Base-by-base conservation (phyloP, 2,888 invertebrate genomes). In the Philereme transversata region DNA sequence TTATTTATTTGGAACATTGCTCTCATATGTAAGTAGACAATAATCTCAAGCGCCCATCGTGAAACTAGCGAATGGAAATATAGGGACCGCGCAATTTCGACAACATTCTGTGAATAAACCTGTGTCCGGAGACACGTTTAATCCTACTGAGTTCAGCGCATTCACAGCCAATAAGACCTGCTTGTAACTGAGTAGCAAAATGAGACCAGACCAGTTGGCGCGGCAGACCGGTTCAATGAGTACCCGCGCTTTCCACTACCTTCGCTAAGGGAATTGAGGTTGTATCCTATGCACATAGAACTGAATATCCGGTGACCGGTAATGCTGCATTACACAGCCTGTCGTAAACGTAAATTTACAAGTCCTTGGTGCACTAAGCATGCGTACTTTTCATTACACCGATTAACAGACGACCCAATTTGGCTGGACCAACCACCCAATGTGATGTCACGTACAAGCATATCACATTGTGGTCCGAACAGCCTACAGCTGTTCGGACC, bases 191-290 rank as follows among this genome's bases (percentile, higher is more conserved):
- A 35, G 34, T 48, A 34, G 9, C 45, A 75, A 77, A 77, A 75
- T 67, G 69, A 68, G 62, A 64, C 64, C 73, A 83, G 86, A 84
- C 86, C 84, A 85, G 86, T 85, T 76, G 84, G 73, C 86, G 83
- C 77, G 67, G 34, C 44, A 54, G 75, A 84, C 87, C 85, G 84
- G 87, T 84, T 70, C 51, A 41, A 53, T 71, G 86, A 87, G 82
- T 87, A 83, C 83, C 83, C 81, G 71, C 82, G 82, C 86, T 87
- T 88, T 87, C 81, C 85, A 58, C 38, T 78, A 74, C 63, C 66
- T 3, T 22, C 7, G 40, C 52, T 53, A 8, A 6, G 10, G 33
- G 11, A 56, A 56, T 48, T 44, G 22, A 45, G 52, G 48, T 41
- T 46, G 50, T 45, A 5, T 51, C 44, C 22, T 6, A n/a, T n/a